phyloP scores from a whole-genome alignment of 1,140 invertebrate genomes.

The Zeugodacus cucurbitae region DNA sequence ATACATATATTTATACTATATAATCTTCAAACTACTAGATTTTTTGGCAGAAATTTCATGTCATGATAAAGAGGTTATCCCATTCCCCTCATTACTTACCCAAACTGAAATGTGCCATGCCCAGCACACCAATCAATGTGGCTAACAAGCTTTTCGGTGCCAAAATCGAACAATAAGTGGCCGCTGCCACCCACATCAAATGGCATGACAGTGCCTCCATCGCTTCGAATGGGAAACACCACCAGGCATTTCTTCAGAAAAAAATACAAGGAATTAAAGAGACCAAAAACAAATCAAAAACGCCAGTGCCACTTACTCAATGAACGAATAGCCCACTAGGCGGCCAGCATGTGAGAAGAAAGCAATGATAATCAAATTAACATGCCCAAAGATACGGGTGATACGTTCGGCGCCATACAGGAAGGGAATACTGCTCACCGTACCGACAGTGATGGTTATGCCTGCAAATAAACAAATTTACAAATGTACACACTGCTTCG shows the following conservation, averaged over 20 bases:
- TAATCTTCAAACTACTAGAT: too few relatives aligned
- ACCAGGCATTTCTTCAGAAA: constrained; percentile 78
- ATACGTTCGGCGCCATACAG: constrained; percentile 83
- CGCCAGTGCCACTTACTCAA: constrained; percentile 73
- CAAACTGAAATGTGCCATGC: constrained; percentile 85
- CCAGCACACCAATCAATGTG: constrained; percentile 83
- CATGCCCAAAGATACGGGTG: constrained; percentile 82
- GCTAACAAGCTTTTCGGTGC: constrained; percentile 83
- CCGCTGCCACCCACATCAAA: constrained; percentile 89
- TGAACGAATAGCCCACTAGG: constrained; percentile 84
- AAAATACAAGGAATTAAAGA: not conserved
- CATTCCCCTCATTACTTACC: constrained; percentile 67
- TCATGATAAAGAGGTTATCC: too few relatives aligned
- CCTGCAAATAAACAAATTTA: constrained; percentile 66
- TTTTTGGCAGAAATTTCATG: too few relatives aligned
- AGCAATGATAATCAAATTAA: constrained; percentile 83
- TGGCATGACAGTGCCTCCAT: constrained; percentile 87
- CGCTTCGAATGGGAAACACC: constrained; percentile 87
- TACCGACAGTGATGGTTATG: constrained; percentile 84
- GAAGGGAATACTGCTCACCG: constrained; percentile 81
- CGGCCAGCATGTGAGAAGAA: constrained; percentile 83
- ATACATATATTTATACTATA: too few relatives aligned
- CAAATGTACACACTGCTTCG: not conserved
- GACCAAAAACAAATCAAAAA: not conserved
- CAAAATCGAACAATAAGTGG: constrained; percentile 83